Evolutionary conservation across 2,797 vertebrate species (phyloP), one percentile per base, ranked within the genome.

Genomic region (Halcyon badia): DNA sequence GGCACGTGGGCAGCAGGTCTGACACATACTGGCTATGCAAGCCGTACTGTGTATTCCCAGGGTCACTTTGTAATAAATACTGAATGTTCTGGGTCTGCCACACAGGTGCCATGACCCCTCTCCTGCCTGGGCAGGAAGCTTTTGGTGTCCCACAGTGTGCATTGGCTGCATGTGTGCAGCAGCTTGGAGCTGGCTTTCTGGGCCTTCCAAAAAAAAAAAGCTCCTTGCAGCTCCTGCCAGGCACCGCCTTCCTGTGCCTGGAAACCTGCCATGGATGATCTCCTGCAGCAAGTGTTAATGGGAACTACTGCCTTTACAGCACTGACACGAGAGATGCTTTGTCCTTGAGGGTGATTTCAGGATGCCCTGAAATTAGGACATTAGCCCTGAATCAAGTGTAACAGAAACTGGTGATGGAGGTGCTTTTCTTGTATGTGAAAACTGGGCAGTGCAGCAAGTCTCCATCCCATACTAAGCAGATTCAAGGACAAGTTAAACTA

Each of bases 41-140:
- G 86, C 28, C 0, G 2, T 48, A 7, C 76, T 64, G 48, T 58
- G 35, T 19, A 35, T 80, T 91, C 72, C 83, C 76, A 57, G 68
- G 48, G 83, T 51, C 5, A 3, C 77, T 89, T 46, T 89, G 6
- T 33, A 64, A 37, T 52, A 60, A 73, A 58, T 11, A 4, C 9
- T 37, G 54, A 83, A 8, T 37, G 41, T 70, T 14, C 33, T 75
- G 77, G 25, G 22, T 65, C 28, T 87, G 52, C 49, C 4, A 0
- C 0, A 0, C 3, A 3, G 10, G 22, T 93, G 51, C 64, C 11
- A 0, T 6, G 5, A 81, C n/a, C 64, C 15, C 9, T 41, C 35
- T 61, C 25, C 52, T 62, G 44, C 41, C 64, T n/a, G 46, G 35
- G 62, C 28, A 76, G 58, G 49, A 20, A 52, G 65, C 28, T 84